These are phyloP conservation scores for Muntiacus muntjak DNA, from an alignment of 2,113 vertebrate genomes.

Conservation along the genomic window DNA sequence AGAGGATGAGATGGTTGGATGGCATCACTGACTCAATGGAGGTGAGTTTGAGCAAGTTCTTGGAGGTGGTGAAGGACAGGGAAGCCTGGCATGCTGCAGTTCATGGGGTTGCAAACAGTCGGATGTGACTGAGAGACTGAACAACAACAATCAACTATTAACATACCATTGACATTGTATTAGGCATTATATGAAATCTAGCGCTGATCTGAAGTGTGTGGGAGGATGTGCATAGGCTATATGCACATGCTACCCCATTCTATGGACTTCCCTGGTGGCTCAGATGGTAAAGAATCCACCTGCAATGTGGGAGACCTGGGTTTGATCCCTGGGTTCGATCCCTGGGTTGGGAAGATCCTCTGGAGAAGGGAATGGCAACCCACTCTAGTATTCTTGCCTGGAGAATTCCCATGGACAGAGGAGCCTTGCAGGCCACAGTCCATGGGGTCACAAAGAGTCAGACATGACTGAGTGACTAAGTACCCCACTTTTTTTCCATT, in stretches of 20 bases:
- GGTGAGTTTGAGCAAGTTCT: background rate
- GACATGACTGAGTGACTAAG: background rate
- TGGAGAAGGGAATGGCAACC: background rate
- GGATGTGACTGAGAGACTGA: background rate
- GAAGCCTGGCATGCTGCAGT: background rate
- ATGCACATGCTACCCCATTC: background rate
- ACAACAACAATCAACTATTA: background rate
- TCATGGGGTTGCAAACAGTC: background rate
- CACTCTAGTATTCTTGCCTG: background rate
- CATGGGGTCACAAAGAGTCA: background rate
- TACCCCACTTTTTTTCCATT: background rate
- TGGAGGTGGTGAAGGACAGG: background rate
- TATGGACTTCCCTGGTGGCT: background rate
- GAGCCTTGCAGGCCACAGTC: background rate
- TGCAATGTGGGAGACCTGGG: background rate
- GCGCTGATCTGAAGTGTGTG: background rate
- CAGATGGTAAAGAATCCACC: background rate
- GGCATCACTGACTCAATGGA: background rate
- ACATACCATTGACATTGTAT: background rate
- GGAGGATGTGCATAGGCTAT: background rate
- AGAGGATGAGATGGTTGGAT: background rate
- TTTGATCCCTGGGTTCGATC: background rate
- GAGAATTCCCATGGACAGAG: background rate
- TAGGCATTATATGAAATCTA: background rate
- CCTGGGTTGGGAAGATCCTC: background rate